phyloP scores from a whole-genome alignment of 2,113 vertebrate genomes.

The Orcinus orca region DNA sequence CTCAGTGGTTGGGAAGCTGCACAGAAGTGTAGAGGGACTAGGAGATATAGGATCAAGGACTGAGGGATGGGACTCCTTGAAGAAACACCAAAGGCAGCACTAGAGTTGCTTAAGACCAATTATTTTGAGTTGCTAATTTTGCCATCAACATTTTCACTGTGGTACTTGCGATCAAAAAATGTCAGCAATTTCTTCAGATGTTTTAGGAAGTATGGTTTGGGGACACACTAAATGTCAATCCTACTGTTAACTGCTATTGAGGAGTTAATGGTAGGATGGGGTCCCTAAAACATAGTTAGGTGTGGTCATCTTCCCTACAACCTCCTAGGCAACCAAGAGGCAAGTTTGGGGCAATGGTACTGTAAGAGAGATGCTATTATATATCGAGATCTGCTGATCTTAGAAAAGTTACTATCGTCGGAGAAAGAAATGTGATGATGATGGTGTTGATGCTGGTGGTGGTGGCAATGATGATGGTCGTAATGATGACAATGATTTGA shows the following conservation, averaged over 20 bases:
- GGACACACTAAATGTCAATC: not conserved
- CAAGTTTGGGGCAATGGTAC: not conserved
- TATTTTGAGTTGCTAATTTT: not conserved
- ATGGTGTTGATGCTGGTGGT: too few relatives aligned
- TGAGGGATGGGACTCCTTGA: not conserved
- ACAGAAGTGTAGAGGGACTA: not conserved
- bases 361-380: not conserved
- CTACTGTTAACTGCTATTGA: not conserved
- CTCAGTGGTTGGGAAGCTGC: not conserved
- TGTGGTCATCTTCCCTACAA: not conserved
- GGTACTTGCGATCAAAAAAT: not conserved
- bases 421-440: not conserved
- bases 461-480: not conserved
- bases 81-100: not conserved
- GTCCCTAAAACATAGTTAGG: not conserved
- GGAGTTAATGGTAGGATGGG: not conserved
- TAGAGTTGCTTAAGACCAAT: not conserved
- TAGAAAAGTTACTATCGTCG: conserved; percentile 19
- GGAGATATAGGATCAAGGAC: not conserved
- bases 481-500: not conserved
- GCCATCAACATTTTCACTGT: not conserved
- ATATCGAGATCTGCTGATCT: not conserved
- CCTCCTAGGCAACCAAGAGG: not conserved
- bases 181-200: not conserved
- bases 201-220: not conserved